Evolutionary conservation across 2,797 vertebrate genomes (phyloP).

Genomic region (Clarias platycephalus): DNA sequence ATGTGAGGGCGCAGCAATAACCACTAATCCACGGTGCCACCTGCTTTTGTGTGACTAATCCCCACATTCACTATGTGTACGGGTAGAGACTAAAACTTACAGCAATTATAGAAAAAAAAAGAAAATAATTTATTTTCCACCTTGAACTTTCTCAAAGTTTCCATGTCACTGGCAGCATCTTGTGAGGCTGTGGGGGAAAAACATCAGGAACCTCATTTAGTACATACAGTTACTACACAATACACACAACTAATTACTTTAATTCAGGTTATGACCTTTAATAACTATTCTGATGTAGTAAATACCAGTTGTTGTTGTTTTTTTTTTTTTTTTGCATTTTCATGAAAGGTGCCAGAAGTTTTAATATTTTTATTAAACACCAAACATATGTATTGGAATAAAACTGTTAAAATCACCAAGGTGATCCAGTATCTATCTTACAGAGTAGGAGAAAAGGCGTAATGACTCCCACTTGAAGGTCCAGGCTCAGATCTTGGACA

Average conservation of each 20-base stretch:
- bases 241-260: not conserved
- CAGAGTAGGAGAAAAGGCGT: slow-evolving; percentile 87
- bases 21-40: too few relatives aligned
- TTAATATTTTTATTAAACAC: too few relatives aligned
- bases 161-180: slow-evolving; percentile 88
- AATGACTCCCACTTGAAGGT: slow-evolving; percentile 86
- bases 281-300: not conserved
- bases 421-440: slow-evolving; percentile 64
- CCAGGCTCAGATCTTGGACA: slow-evolving; percentile 81
- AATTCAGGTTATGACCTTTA: not conserved
- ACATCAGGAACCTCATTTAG: not conserved
- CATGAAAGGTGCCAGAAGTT: too few relatives aligned
- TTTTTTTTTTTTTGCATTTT: slow-evolving; percentile 58
- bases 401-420: too few relatives aligned
- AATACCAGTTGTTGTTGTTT: too few relatives aligned
- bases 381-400: too few relatives aligned
- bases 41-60: not conserved
- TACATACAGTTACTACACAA: not conserved
- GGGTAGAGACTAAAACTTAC: not conserved
- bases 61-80: not conserved
- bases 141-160: slow-evolving; percentile 82
- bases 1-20: too few relatives aligned
- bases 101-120: not conserved
- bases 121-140: slow-evolving; percentile 64
- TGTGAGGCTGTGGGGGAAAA: slow-evolving; percentile 81